A percentile compares a stretch with the other conserved stretches of the same genome.
These are phyloP conservation scores for Argyresthia goedartella DNA, from an alignment of 2,888 invertebrate species.

Conservation along the genomic window DNA sequence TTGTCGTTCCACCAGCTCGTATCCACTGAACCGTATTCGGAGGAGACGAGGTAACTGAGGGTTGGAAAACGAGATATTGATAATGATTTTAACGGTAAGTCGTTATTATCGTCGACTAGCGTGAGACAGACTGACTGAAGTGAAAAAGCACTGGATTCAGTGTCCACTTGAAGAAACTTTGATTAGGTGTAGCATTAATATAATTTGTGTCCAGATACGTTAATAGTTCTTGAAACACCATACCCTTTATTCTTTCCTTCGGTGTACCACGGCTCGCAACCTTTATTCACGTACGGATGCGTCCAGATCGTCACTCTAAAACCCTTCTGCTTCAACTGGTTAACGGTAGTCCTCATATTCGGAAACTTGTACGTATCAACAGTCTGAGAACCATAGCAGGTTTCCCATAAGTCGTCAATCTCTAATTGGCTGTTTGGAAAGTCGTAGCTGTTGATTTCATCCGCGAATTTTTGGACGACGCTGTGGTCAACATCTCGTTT, in stretches of 20 bases:
- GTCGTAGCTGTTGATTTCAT: constrained; percentile 55
- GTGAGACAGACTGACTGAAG: too few relatives aligned
- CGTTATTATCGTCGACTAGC: too few relatives aligned
- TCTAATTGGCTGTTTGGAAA: constrained; percentile 70
- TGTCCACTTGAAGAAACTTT: too few relatives aligned
- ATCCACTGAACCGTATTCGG: constrained; percentile 52
- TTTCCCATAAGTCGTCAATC: constrained; percentile 77
- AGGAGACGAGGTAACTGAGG: constrained; percentile 55
- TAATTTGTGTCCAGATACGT: not conserved
- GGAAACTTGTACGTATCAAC: constrained; percentile 66
- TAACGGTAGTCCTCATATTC: constrained; percentile 59
- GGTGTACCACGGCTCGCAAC: constrained; percentile 65
- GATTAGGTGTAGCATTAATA: too few relatives aligned
- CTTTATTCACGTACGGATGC: constrained; percentile 74
- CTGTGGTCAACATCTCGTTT: constrained; percentile 64
- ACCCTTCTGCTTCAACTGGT: constrained; percentile 44
- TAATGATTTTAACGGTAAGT: too few relatives aligned
- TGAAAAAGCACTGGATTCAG: too few relatives aligned
- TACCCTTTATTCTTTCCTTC: constrained; percentile 21
- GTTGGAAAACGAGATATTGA: not conserved
- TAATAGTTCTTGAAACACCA: not conserved
- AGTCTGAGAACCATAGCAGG: constrained; percentile 72
- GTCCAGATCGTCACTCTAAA: constrained; percentile 74
- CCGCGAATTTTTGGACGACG: constrained; percentile 57
- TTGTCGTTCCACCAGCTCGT: constrained; percentile 70